Evolutionary conservation across 2,888 invertebrate species (phyloP), one percentile per base, ranked within the genome.

Genomic region (Calephelis perditalis): DNA sequence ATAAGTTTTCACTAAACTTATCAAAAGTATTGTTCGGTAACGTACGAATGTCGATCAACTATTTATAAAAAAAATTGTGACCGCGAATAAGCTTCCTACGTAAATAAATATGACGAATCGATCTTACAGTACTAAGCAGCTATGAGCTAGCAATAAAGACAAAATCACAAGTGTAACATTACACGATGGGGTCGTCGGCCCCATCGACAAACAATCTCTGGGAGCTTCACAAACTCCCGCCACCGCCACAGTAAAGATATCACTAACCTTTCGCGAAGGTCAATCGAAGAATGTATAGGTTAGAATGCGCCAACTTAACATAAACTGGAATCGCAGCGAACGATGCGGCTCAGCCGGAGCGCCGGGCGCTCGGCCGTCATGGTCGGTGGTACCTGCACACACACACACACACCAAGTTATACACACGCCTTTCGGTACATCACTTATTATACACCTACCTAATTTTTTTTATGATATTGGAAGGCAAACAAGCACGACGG

Each of bases 261-360:
- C 90, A 90, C 90, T 89, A 90, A 90, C 90, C 90, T 90, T 89
- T 78, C 87, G 68, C 78, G 82, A 89, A 90, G 90, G 90, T 90
- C 87, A 89, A 89, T 88, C 77, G 74, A 87, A 90, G 89, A 90
- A 90, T 89, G 89, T 90, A 87, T 86, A 85, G 86, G 86, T 88
- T 86, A 87, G 74, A 83, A 83, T 83, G 84, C 78, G 78, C 81
- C 75, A 82, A 86, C 84, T 83, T 85, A 87, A 85, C 75, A 81
- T 82, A 82, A 74, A 81, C 75, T 73, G 77, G 78, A 77, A 76
- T 76, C 75, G 77, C 79, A 79, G 79, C 78, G 81, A 78, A 81
- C 85, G 84, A 85, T 85, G 86, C 85, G 47, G 49, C 49, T 49
- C 49, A 49, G 26, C 49, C 49, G 47, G 12, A 12, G 47, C 47